These are phyloP conservation scores for Sebastes aleutianus DNA, from an alignment of 2,797 vertebrate species.

Conservation along the genomic window DNA sequence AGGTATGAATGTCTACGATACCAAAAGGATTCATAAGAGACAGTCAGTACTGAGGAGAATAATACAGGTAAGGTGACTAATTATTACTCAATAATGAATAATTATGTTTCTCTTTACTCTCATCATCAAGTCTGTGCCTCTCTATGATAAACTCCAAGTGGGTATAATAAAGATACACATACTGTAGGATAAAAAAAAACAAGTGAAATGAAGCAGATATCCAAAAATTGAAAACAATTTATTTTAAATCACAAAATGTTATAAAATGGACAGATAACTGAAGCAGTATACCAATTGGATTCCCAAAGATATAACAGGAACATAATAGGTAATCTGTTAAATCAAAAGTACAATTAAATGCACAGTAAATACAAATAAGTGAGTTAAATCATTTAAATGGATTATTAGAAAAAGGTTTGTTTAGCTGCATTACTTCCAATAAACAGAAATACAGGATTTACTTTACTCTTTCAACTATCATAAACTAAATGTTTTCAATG, in stretches of 20 bases:
- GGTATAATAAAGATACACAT: background rate
- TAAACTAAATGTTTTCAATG: background rate
- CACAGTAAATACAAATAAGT: constrained; percentile 3
- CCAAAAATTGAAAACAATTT: constrained; percentile 74
- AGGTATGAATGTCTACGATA: background rate
- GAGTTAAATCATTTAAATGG: background rate
- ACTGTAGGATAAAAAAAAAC: background rate
- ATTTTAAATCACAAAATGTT: constrained; percentile 79
- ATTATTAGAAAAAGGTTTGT: background rate
- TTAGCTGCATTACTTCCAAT: background rate
- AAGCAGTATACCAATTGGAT: constrained; percentile 45
- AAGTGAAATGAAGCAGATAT: constrained; percentile 11
- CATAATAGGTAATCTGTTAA: constrained; percentile 5
- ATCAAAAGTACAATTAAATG: constrained; percentile 57
- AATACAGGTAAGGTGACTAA: background rate
- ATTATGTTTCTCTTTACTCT: background rate
- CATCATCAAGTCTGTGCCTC: background rate
- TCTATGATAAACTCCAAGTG: background rate
- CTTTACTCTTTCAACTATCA: background rate
- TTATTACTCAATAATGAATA: background rate
- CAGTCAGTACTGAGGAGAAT: background rate
- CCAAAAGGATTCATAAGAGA: background rate
- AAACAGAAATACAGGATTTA: background rate
- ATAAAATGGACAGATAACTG: constrained; percentile 71
- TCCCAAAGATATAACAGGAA: constrained; percentile 25